These are phyloP conservation scores for Pseudomyrmex cubaensis DNA, from an alignment of 1,140 invertebrate genomes.

Conservation along the genomic window DNA sequence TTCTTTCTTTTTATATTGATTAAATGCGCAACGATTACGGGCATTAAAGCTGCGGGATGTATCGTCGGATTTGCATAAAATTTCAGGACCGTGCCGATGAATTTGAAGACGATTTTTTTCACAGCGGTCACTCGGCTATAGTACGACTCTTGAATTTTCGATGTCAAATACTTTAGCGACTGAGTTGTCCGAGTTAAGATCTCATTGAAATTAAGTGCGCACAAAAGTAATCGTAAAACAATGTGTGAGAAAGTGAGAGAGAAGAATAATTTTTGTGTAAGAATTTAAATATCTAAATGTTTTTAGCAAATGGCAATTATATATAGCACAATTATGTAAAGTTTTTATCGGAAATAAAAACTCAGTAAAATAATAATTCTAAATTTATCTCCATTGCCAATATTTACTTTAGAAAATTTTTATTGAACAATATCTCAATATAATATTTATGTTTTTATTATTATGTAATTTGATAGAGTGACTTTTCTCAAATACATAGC, in stretches of 20 bases:
- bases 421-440: slow-evolving; percentile 1
- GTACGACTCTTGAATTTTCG: slow-evolving; percentile 17
- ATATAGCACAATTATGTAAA: background rate
- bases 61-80: slow-evolving; percentile 59
- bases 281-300: background rate
- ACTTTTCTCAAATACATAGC: background rate
- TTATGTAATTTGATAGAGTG: background rate
- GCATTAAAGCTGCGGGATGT: slow-evolving; percentile 37
- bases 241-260: background rate
- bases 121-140: background rate
- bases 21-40: slow-evolving; percentile 52
- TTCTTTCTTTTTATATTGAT: slow-evolving; percentile 39
- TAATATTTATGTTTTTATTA: background rate
- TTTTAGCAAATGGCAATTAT: background rate
- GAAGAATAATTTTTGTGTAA: background rate
- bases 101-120: slow-evolving; percentile 27
- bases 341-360: background rate
- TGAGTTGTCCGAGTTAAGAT: background rate
- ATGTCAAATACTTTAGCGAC: slow-evolving; percentile 25
- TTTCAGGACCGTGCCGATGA: slow-evolving; percentile 14
- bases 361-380: too few relatives aligned
- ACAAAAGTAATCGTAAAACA: background rate
- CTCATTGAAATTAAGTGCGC: background rate
- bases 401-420: background rate
- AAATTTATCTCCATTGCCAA: background rate